These are phyloP conservation scores for Anabacerthia variegaticeps DNA, from an alignment of 2,797 vertebrate species.

Conservation along the genomic window DNA sequence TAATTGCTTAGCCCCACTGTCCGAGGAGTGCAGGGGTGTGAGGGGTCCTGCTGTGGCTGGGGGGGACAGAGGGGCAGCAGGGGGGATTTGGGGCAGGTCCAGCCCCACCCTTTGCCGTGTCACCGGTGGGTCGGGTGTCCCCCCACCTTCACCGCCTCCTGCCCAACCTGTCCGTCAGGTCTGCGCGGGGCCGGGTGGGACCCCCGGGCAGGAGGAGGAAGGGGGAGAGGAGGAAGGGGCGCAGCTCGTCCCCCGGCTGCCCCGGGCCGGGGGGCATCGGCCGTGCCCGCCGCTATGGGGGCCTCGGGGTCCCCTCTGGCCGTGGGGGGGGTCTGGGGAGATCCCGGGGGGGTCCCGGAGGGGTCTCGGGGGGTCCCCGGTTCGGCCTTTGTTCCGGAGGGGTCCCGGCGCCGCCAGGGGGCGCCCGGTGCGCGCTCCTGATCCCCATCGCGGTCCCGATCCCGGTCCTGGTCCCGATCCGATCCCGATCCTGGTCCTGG, in stretches of 20 bases:
- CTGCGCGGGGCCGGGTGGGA: background rate
- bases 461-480: background rate
- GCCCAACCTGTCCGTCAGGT: background rate
- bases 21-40: background rate
- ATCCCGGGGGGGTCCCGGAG: background rate
- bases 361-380: background rate
- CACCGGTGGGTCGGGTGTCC: accelerated
- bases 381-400: background rate
- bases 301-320: background rate
- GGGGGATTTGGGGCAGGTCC: background rate
- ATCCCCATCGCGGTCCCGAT: too few species aligned
- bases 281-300: background rate
- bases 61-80: background rate
- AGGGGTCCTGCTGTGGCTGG: background rate
- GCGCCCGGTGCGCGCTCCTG: background rate
- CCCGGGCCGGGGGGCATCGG: background rate
- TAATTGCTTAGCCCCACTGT: accelerated
- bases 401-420: background rate
- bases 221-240: background rate
- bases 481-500: too few species aligned
- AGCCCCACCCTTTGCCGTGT: background rate
- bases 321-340: background rate
- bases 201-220: background rate
- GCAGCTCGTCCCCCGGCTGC: background rate
- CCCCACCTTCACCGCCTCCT: background rate